phyloP scores from a whole-genome alignment of 2,797 vertebrate genomes.

The Trichosurus vulpecula region DNA sequence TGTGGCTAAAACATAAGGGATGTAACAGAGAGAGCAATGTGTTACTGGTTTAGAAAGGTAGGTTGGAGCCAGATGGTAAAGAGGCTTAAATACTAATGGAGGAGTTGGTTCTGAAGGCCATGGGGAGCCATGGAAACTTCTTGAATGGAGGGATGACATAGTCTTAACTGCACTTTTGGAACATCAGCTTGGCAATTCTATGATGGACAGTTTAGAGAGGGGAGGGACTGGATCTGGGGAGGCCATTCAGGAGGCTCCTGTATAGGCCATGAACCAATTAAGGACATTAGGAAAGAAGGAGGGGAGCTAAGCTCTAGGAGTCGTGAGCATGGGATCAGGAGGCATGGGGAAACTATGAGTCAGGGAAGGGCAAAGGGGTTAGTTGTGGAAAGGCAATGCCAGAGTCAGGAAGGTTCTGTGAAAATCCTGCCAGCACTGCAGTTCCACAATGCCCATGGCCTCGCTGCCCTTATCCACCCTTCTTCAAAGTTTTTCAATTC shows the following conservation, averaged over 20 bases:
- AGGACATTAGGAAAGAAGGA: neutral
- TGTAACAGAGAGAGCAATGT: neutral
- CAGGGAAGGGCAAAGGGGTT: neutral
- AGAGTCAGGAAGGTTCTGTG: conserved; percentile 6
- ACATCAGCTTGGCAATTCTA: neutral
- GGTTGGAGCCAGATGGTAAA: neutral
- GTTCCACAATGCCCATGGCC: conserved; percentile 14
- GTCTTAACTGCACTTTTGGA: neutral
- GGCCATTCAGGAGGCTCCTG: neutral
- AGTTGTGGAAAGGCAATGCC: neutral
- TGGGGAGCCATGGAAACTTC: neutral
- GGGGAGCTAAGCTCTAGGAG: neutral
- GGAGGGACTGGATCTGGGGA: neutral
- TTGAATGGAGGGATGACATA: neutral
- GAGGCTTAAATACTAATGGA: neutral
- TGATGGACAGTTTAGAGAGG: neutral
- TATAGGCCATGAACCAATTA: neutral
- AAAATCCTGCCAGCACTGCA: neutral
- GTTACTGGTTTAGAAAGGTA: neutral
- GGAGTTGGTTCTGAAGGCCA: neutral
- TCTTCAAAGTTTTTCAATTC: conserved; percentile 25
- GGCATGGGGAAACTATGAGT: neutral
- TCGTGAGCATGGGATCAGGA: accelerated
- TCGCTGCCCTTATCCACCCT: neutral
- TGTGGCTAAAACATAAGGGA: neutral